These are phyloP conservation scores for Naso thynnoides DNA, from an alignment of 2,797 vertebrate genomes.

Conservation along the genomic window DNA sequence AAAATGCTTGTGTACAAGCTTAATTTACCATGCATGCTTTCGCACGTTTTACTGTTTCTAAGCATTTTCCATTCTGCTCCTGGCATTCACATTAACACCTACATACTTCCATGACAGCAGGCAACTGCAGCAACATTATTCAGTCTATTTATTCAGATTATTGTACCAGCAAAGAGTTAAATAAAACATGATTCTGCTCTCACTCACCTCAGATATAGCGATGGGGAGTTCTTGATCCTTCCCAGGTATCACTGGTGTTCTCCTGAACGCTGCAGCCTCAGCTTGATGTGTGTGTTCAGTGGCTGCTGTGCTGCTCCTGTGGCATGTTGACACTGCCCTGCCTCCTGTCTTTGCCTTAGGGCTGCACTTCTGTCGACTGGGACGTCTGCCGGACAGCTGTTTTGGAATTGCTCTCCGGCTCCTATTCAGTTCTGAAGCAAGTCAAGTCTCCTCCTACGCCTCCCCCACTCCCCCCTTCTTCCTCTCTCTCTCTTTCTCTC, in stretches of 20 bases:
- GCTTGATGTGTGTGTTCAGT: slow-evolving; percentile 42
- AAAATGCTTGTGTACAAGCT: slow-evolving; percentile 20
- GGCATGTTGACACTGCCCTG: slow-evolving; percentile 71
- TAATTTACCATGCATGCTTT: slow-evolving; percentile 34
- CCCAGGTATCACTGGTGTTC: slow-evolving; percentile 26
- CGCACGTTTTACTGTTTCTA: slow-evolving; percentile 18
- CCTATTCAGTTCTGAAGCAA: slow-evolving; percentile 74
- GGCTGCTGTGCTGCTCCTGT: slow-evolving; percentile 62
- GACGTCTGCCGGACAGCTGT: slow-evolving; percentile 87
- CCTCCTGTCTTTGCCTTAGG: slow-evolving; percentile 69
- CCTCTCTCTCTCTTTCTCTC: slow-evolving; percentile 36
- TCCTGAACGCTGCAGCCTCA: slow-evolving; percentile 42
- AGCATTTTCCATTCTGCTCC: slow-evolving; percentile 20
- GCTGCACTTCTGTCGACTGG: slow-evolving; percentile 74
- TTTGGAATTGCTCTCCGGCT: slow-evolving; percentile 82
- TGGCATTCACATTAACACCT: neutral
- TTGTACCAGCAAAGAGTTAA: slow-evolving; percentile 7
- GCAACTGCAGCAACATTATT: slow-evolving; percentile 11
- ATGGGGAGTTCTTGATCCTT: slow-evolving; percentile 40
- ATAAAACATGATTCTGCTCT: slow-evolving; percentile 7
- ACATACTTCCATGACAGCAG: slow-evolving; percentile 6
- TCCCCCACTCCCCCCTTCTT: slow-evolving; percentile 44
- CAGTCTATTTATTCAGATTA: neutral
- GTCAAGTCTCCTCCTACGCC: slow-evolving; percentile 81
- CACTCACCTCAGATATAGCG: slow-evolving; percentile 69